Evolutionary conservation across 2,113 vertebrate species (phyloP).

Genomic region (Alligator mississippiensis): DNA sequence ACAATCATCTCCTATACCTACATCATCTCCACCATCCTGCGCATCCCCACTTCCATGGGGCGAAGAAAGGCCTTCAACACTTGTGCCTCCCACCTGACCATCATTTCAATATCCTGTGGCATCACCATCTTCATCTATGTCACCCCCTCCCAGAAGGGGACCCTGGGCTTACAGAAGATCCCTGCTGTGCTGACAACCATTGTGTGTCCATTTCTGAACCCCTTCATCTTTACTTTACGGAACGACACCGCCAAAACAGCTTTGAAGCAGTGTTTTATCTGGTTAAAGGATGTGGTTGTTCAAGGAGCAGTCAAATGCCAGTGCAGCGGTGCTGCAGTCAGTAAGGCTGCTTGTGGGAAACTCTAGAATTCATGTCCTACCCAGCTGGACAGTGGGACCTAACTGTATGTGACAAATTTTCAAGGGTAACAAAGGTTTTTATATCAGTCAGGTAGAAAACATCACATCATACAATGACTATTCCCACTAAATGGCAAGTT

Average conservation of each 20-base stretch:
- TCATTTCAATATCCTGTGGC: neutral
- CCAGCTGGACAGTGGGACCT: too few species aligned
- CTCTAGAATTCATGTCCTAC: too few species aligned
- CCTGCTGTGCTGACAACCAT: constrained; percentile 1
- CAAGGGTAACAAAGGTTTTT: too few species aligned
- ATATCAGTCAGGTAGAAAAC: too few species aligned
- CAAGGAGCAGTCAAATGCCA: too few species aligned
- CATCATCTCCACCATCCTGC: constrained; percentile 46
- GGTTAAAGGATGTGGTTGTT: too few species aligned
- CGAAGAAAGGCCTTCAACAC: constrained; percentile 52
- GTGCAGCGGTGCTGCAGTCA: too few species aligned
- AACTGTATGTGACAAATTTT: too few species aligned
- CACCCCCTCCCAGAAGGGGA: constrained; percentile 26
- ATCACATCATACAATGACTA: too few species aligned
- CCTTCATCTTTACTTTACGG: constrained; percentile 50
- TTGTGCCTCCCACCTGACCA: constrained; percentile 34
- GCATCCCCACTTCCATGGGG: constrained; percentile 1
- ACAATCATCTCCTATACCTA: constrained; percentile 44
- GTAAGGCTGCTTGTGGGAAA: too few species aligned
- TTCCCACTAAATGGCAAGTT: too few species aligned
- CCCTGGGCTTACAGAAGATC: neutral
- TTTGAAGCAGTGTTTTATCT: neutral
- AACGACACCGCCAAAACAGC: constrained; percentile 46
- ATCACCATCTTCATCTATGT: constrained; percentile 32
- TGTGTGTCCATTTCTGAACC: constrained; percentile 54